phyloP scores from a whole-genome alignment of 2,888 invertebrate species.

The Helobdella robusta region DNA sequence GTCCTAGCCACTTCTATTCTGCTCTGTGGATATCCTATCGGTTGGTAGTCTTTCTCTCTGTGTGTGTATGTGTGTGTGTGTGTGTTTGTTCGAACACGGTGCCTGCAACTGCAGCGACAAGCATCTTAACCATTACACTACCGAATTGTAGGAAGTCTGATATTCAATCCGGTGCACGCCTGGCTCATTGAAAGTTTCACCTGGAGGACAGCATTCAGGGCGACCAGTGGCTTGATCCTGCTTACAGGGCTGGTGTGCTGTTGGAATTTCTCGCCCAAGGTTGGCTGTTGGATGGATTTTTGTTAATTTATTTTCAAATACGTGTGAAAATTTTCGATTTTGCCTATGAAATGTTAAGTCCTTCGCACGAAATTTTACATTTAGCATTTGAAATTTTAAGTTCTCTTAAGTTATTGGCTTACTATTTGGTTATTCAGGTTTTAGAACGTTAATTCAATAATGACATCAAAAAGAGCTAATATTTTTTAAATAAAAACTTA shows the following conservation, averaged over 20 bases:
- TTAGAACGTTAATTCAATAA: too few species aligned
- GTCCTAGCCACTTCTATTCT: conserved; percentile 40
- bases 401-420: too few species aligned
- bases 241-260: conserved; percentile 37
- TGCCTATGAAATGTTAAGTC: too few species aligned
- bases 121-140: neutral
- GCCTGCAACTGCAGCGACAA: neutral
- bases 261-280: conserved; percentile 35
- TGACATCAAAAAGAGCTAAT: too few species aligned
- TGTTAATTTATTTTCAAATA: too few species aligned
- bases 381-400: too few species aligned
- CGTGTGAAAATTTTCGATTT: too few species aligned
- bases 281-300: neutral
- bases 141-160: conserved; percentile 35
- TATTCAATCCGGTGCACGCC: conserved; percentile 39
- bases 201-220: conserved; percentile 38
- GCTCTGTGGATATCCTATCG: conserved; percentile 39
- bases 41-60: conserved; percentile 27
- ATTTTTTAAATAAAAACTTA: too few species aligned
- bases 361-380: too few species aligned
- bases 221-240: conserved; percentile 34
- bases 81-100: too few species aligned
- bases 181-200: conserved; percentile 36
- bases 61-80: too few species aligned
- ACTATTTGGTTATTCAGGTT: too few species aligned